Conservation (phyloP, 1,140 invertebrate species). For the Berghia stephanieae region DNA sequence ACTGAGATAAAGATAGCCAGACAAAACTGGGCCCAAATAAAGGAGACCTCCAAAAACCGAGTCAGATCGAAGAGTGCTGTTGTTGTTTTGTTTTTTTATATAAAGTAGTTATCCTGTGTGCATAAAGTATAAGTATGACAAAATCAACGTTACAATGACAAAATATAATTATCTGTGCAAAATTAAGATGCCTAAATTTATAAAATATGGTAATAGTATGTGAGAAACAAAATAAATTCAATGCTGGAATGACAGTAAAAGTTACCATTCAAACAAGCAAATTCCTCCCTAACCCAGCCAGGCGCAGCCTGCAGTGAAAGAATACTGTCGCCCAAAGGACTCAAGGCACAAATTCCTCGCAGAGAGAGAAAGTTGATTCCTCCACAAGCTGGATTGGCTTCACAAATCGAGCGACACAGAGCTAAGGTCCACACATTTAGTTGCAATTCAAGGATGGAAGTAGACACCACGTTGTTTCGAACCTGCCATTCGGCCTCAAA, state of each 20-base stretch:
- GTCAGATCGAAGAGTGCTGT: too few species aligned
- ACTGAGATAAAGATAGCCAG: too few species aligned
- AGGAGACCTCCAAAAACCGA: too few species aligned
- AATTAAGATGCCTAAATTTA: too few species aligned
- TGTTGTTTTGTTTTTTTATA: too few species aligned
- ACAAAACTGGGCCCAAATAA: too few species aligned
- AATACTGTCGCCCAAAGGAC: neutral
- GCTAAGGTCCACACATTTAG: conserved; percentile 38
- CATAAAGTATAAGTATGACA: too few species aligned
- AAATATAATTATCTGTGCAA: too few species aligned
- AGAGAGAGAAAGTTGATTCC: conserved; percentile 36
- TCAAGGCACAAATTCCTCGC: conserved; percentile 33
- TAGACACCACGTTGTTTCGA: conserved; percentile 11
- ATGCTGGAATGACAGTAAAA: neutral
- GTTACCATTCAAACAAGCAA: conserved; percentile 38
- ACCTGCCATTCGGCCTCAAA: conserved; percentile 37
- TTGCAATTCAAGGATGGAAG: conserved; percentile 10
- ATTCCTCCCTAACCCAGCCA: conserved; percentile 41
- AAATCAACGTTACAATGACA: too few species aligned
- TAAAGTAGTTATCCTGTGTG: too few species aligned
- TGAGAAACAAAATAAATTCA: neutral
- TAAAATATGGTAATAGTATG: neutral
- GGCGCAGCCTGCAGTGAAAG: conserved; percentile 22
- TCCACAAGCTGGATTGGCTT: conserved; percentile 27
- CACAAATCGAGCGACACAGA: conserved; percentile 36